Evolutionary conservation across 2,888 invertebrate species (phyloP).

Genomic region (Lissonota sp.): DNA sequence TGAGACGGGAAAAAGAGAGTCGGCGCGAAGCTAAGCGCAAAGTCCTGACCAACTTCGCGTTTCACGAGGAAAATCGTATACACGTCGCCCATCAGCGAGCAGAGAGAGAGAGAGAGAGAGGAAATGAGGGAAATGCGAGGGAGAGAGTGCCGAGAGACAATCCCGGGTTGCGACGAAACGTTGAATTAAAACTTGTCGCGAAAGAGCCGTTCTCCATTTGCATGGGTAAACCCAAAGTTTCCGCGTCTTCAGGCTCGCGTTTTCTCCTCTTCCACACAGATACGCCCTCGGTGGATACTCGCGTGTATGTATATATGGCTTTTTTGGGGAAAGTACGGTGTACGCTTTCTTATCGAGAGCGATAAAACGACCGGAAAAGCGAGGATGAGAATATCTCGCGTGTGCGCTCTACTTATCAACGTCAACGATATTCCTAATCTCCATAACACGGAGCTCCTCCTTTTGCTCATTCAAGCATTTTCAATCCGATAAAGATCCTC

Average conservation of each 20-base stretch:
- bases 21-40: slow-evolving; percentile 57
- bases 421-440: slow-evolving; percentile 56
- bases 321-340: slow-evolving; percentile 29
- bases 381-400: slow-evolving; percentile 24
- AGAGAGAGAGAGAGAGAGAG: slow-evolving; percentile 5
- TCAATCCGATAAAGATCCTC: slow-evolving; percentile 32
- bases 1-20: slow-evolving; percentile 22
- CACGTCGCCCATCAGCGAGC: slow-evolving; percentile 47
- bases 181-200: slow-evolving; percentile 74
- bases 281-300: slow-evolving; percentile 11
- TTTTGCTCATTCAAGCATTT: slow-evolving; percentile 10
- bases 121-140: not conserved
- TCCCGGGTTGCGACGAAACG: slow-evolving; percentile 68
- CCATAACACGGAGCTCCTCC: slow-evolving; percentile 23
- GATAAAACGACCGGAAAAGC: slow-evolving; percentile 48
- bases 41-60: slow-evolving; percentile 62
- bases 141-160: slow-evolving; percentile 56
- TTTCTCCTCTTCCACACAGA: slow-evolving; percentile 31
- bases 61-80: slow-evolving; percentile 43
- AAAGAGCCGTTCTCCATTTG: slow-evolving; percentile 68
- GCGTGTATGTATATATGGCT: not conserved
- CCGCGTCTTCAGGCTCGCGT: slow-evolving; percentile 55
- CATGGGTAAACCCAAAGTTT: slow-evolving; percentile 71
- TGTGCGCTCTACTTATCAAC: slow-evolving; percentile 41
- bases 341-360: slow-evolving; percentile 55